Conservation (phyloP, 1,140 invertebrate species). For the Andricus grossulariae region DNA sequence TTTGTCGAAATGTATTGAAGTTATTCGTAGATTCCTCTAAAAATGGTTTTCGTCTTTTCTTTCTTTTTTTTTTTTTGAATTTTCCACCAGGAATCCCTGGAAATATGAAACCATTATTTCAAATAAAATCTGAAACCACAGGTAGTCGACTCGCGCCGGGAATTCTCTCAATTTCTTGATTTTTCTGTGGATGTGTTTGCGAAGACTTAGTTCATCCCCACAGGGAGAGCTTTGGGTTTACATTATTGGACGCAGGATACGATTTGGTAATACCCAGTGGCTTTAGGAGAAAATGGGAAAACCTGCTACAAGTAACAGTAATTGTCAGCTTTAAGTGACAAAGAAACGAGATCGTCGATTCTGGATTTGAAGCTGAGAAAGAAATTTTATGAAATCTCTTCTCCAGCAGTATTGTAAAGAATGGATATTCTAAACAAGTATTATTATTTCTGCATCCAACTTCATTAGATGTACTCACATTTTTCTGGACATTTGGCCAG, state of each 20-base stretch:
- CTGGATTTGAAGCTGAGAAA: background rate
- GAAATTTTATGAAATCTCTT: background rate
- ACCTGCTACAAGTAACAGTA: background rate
- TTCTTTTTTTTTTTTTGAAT: no score
- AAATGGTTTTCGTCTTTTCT: no score
- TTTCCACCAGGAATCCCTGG: no score
- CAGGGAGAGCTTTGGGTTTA: constrained; percentile 14
- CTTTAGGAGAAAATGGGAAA: constrained; percentile 22
- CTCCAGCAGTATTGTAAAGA: no score
- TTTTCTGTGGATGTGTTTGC: constrained; percentile 22
- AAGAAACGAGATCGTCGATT: background rate
- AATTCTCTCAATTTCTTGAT: constrained; percentile 20
- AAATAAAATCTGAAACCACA: background rate
- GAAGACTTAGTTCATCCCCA: background rate
- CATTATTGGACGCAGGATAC: constrained; percentile 27
- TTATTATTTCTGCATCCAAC: no score
- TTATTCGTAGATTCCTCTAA: no score
- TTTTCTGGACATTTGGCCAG: no score
- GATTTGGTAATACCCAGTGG: constrained; percentile 28
- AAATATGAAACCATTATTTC: constrained; percentile 10
- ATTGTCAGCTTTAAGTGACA: constrained; percentile 15
- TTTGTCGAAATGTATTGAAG: no score
- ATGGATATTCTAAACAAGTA: no score
- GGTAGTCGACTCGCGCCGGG: background rate
- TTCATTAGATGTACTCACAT: no score